These are phyloP conservation scores for Actinostola sp. DNA, from an alignment of 92 coral and sea anemone species.

Conservation along the genomic window DNA sequence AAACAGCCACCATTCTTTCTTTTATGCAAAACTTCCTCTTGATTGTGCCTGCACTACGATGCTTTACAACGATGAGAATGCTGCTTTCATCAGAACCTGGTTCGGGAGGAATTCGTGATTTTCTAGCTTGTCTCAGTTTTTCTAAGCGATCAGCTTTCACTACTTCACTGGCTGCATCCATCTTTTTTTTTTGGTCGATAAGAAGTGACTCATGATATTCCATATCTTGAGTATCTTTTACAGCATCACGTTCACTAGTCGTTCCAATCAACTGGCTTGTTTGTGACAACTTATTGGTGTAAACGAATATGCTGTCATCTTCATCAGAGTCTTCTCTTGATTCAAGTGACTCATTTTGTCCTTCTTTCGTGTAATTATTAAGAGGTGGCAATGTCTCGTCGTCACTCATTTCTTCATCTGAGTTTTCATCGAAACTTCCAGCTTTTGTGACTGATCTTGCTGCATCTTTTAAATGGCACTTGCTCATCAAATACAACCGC, in stretches of 20 bases:
- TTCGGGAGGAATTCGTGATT: conserved; percentile 22
- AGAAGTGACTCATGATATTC: background rate
- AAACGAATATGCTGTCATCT: no score
- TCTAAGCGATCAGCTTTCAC: conserved; percentile 5
- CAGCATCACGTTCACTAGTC: no score
- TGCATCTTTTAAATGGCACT: background rate
- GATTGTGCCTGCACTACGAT: conserved; percentile 29
- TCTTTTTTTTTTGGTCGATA: background rate
- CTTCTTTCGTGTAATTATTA: no score
- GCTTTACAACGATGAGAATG: conserved; percentile 17
- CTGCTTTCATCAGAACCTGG: conserved; percentile 17
- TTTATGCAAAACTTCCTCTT: conserved; percentile 17
- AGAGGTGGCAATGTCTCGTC: no score
- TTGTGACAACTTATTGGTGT: no score
- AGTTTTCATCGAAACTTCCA: background rate
- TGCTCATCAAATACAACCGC: conserved; percentile 23
- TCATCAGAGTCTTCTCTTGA: no score
- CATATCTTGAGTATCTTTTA: no score
- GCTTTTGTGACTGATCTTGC: background rate
- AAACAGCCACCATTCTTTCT: conserved; percentile 37
- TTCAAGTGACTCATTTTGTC: no score
- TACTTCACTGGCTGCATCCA: background rate
- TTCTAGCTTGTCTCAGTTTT: conserved; percentile 20
- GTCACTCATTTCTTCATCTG: no score
- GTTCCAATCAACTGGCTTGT: no score